phyloP scores from a whole-genome alignment of 2,797 vertebrate genomes.

The Pagetopsis macropterus region DNA sequence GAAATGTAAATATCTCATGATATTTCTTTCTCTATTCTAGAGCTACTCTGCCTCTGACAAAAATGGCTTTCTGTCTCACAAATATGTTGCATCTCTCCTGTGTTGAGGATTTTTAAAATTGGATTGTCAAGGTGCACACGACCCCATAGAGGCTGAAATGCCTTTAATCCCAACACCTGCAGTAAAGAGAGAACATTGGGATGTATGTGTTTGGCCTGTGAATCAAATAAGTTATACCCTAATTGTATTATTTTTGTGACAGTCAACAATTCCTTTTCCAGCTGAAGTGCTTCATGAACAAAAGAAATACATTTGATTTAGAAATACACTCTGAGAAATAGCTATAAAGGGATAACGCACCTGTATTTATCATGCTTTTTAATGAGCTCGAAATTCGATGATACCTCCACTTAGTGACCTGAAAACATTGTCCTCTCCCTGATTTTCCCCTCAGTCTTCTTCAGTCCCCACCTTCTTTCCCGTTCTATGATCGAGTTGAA shows the following conservation, averaged over 20 bases:
- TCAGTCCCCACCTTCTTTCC: not conserved
- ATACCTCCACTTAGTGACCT: slow-evolving; percentile 40
- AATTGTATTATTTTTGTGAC: not conserved
- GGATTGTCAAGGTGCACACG: not conserved
- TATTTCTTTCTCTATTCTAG: not conserved
- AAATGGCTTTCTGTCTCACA: not conserved
- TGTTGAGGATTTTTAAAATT: not conserved
- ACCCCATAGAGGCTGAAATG: not conserved
- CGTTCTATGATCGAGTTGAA: slow-evolving; percentile 57
- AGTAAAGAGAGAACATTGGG: not conserved
- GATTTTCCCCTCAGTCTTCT: not conserved
- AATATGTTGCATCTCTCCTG: slow-evolving; percentile 7
- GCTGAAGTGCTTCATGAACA: not conserved
- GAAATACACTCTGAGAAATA: not conserved
- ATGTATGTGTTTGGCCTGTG: not conserved
- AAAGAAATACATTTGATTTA: not conserved
- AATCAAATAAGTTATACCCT: not conserved
- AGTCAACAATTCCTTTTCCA: not conserved
- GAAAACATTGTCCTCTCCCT: slow-evolving; percentile 23
- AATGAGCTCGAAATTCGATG: slow-evolving; percentile 40
- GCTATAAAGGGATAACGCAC: not conserved
- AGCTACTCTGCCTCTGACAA: slow-evolving; percentile 1
- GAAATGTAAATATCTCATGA: slow-evolving; percentile 7
- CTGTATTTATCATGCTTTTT: slow-evolving; percentile 18
- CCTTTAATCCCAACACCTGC: not conserved